Conservation (phyloP, 2,888 invertebrate genomes). For the Tachina lurida region DNA sequence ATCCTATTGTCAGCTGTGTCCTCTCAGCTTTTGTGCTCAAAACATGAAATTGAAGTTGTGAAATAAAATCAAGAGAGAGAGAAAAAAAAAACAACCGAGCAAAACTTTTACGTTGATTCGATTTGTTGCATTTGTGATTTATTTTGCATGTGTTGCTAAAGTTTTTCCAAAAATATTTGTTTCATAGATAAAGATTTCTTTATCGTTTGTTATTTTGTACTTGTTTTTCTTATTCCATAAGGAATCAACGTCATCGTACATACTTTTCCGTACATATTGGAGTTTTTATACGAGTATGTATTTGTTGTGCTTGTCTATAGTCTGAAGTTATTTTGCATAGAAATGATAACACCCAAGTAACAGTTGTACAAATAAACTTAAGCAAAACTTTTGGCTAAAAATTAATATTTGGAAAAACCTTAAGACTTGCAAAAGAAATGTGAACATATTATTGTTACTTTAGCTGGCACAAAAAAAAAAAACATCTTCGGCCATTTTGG, state of each 20-base stretch:
- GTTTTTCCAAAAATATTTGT: slow-evolving; percentile 70
- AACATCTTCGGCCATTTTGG: slow-evolving; percentile 9
- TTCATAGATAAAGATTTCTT: slow-evolving; percentile 66
- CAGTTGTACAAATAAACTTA: slow-evolving; percentile 69
- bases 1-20: slow-evolving; percentile 44
- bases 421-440: slow-evolving; percentile 37
- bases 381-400: slow-evolving; percentile 41
- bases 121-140: slow-evolving; percentile 74
- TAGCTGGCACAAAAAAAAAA: neutral
- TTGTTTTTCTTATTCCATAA: neutral
- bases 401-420: neutral
- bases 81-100: slow-evolving; percentile 13
- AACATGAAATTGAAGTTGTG: slow-evolving; percentile 55
- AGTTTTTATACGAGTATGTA: neutral
- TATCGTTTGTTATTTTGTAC: slow-evolving; percentile 45
- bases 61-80: neutral
- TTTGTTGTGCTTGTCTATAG: neutral
- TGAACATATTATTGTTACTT: slow-evolving; percentile 37
- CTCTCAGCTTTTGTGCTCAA: neutral
- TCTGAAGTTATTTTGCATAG: slow-evolving; percentile 66
- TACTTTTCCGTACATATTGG: neutral
- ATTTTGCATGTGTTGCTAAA: slow-evolving; percentile 72
- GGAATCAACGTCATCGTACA: neutral
- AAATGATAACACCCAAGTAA: slow-evolving; percentile 65
- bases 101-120: slow-evolving; percentile 72